phyloP scores from a whole-genome alignment of 2,888 invertebrate genomes.

The Megamerina dolium region DNA sequence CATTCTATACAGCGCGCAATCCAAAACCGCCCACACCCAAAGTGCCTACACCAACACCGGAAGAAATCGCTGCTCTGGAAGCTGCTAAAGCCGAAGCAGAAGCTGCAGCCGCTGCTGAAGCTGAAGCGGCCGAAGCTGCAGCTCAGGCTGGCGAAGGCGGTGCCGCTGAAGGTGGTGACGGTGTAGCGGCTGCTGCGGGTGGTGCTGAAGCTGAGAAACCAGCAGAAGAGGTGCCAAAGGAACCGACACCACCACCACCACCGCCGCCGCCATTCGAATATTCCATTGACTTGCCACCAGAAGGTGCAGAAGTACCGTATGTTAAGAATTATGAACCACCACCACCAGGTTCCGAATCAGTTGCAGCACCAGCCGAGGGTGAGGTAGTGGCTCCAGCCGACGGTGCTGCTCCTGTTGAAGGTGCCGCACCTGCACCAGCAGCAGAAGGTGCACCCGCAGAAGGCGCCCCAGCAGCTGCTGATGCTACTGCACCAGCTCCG shows the following conservation, averaged over 20 bases:
- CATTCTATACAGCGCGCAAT: conserved; percentile 47
- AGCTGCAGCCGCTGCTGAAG: conserved; percentile 35
- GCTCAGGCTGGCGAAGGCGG: conserved; percentile 32
- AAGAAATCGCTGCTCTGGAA: conserved; percentile 44
- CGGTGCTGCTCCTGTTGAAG: conserved; percentile 38
- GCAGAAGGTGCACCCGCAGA: conserved; percentile 38
- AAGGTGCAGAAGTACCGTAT: conserved; percentile 50
- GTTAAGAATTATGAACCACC: conserved; percentile 49
- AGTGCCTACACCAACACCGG: conserved; percentile 44
- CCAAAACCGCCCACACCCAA: conserved; percentile 50
- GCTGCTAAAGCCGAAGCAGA: conserved; percentile 40
- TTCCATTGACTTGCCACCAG: conserved; percentile 48
- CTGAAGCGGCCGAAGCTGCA: conserved; percentile 29
- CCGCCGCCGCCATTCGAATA: conserved; percentile 50
- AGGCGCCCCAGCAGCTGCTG: conserved; percentile 30
- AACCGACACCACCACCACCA: conserved; percentile 47
- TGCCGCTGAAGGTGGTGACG: conserved; percentile 25
- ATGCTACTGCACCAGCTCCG: conserved; percentile 26
- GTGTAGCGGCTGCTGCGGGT: conserved; percentile 24
- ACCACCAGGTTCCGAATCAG: conserved; percentile 44
- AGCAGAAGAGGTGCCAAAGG: conserved; percentile 39
- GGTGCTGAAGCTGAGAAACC: conserved; percentile 34
- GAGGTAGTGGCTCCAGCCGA: conserved; percentile 38
- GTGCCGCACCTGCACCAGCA: conserved; percentile 35
- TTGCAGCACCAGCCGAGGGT: conserved; percentile 33